Conservation (phyloP, 2,797 vertebrate genomes). For the Orestias chungarensis region DNA sequence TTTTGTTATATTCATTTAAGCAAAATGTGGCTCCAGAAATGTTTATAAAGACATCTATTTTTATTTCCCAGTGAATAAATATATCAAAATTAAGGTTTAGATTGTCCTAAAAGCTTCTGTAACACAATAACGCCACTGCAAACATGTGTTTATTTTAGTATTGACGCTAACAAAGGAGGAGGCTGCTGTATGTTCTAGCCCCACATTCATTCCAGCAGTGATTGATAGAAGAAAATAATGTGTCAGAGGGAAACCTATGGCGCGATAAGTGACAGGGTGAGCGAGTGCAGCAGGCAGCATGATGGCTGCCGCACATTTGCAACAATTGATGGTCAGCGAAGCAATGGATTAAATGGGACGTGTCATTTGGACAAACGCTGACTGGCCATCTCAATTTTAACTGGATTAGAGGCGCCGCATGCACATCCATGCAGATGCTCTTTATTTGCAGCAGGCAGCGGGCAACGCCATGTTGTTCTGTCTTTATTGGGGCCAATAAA, state of each 20-base stretch:
- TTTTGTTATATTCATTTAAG: background rate
- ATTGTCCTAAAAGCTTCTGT: background rate
- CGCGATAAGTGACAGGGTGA: conserved; percentile 39
- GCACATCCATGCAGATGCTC: conserved; percentile 29
- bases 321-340: conserved; percentile 36
- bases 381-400: conserved; percentile 35
- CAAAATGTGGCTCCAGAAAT: background rate
- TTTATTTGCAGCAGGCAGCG: conserved; percentile 54
- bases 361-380: conserved; percentile 38
- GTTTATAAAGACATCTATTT: background rate
- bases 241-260: conserved; percentile 45
- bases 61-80: background rate
- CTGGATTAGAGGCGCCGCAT: conserved; percentile 21
- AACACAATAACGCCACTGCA: background rate
- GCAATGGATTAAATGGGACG: conserved; percentile 45
- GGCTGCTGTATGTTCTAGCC: conserved; percentile 14
- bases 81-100: background rate
- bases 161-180: background rate
- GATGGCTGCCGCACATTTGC: conserved; percentile 33
- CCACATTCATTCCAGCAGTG: conserved; percentile 56
- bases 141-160: background rate
- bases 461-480: conserved; percentile 34
- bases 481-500: conserved; percentile 67
- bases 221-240: conserved; percentile 41
- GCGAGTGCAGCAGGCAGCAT: conserved; percentile 17